Conservation (phyloP, 2,888 invertebrate species). For the Gastracanthus pulcherrimus region DNA sequence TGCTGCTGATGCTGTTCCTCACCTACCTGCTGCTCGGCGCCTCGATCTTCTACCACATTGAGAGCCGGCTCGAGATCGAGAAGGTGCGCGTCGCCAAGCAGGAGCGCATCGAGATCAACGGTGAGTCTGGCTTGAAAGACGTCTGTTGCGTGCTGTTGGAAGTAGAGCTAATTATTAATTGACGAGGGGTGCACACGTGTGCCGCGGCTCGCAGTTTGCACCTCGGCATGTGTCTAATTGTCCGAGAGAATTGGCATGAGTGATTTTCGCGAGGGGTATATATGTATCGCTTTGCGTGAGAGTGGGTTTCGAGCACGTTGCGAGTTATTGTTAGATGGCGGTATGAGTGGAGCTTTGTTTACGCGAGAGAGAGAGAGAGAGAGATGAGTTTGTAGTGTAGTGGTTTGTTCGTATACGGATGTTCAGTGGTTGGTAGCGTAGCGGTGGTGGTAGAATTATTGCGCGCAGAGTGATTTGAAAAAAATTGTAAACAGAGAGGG, state of each 20-base stretch:
- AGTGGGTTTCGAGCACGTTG: background rate
- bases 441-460: background rate
- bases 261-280: background rate
- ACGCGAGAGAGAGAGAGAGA: background rate
- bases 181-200: background rate
- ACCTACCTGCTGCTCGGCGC: slow-evolving; percentile 90
- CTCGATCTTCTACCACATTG: slow-evolving; percentile 91
- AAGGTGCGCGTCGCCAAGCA: slow-evolving; percentile 80
- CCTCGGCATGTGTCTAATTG: background rate
- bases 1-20: slow-evolving; percentile 86
- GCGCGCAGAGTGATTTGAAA: background rate
- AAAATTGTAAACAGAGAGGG: background rate
- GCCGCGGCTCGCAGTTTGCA: too few relatives aligned
- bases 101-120: slow-evolving; percentile 85
- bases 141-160: too few relatives aligned
- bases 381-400: background rate
- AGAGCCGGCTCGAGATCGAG: slow-evolving; percentile 85
- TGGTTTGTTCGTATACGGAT: background rate
- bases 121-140: too few relatives aligned
- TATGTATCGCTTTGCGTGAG: background rate
- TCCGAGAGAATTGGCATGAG: background rate
- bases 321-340: background rate
- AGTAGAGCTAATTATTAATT: background rate
- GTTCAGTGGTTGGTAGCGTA: background rate
- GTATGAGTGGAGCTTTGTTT: background rate